These are phyloP conservation scores for Zelostemma sp. DNA, from an alignment of 1,140 invertebrate species.

Conservation along the genomic window DNA sequence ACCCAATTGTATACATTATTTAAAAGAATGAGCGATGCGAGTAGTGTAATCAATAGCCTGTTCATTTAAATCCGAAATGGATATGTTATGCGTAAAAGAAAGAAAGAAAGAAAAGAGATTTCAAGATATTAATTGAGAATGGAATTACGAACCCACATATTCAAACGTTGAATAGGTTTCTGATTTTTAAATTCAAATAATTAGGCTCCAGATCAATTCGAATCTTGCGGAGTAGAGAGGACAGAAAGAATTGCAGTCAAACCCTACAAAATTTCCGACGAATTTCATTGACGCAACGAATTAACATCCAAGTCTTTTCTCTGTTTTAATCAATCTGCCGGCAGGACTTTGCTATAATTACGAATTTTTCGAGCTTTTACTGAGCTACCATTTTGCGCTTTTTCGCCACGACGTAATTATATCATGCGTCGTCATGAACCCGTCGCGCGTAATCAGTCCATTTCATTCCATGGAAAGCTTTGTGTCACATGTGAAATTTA, in stretches of 20 bases:
- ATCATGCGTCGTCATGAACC: conserved; percentile 15
- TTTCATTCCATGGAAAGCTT: conserved; percentile 21
- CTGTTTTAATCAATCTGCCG: conserved; percentile 3
- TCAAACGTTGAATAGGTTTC: no score
- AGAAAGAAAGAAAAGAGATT: no score
- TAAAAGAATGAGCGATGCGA: no score
- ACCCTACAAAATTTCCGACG: conserved; percentile 15
- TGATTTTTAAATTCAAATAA: no score
- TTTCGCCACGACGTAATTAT: conserved; percentile 20
- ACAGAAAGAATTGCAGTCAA: background rate
- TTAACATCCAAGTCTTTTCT: no score
- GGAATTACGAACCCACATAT: no score
- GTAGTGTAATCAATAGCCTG: no score
- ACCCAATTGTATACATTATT: background rate
- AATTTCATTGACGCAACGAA: conserved; percentile 20
- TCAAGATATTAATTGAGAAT: no score
- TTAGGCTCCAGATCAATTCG: no score
- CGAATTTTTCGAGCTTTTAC: conserved; percentile 34
- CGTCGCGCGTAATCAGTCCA: conserved; percentile 22
- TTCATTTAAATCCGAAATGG: no score
- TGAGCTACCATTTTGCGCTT: conserved; percentile 26
- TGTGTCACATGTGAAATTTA: no score
- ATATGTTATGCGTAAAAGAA: no score
- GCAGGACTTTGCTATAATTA: conserved; percentile 25
- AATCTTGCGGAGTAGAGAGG: background rate